A percentile compares a stretch with the other conserved stretches of the same genome.
phyloP scores from a whole-genome alignment of 2,113 vertebrate species.

The Plecturocebus donacophilus region DNA sequence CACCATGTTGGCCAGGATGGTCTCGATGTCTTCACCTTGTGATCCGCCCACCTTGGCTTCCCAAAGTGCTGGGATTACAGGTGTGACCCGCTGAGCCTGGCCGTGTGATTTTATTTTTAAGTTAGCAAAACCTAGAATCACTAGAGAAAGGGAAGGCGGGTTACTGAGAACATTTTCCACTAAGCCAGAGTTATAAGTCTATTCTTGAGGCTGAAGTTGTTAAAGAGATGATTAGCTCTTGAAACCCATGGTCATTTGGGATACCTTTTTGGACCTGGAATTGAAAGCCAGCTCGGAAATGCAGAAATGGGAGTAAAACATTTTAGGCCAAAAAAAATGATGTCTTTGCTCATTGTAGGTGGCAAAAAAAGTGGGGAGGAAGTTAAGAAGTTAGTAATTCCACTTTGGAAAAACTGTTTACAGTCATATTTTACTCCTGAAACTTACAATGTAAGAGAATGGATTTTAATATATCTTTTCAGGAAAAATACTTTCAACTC shows the following conservation, averaged over 20 bases:
- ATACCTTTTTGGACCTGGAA: not conserved
- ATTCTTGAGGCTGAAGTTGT: not conserved
- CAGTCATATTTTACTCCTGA: not conserved
- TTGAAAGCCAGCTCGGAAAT: slow-evolving; percentile 2
- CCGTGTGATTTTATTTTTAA: too few relatives aligned
- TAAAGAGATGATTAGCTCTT: not conserved
- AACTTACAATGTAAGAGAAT: not conserved
- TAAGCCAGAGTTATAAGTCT: not conserved
- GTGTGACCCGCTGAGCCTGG: too few relatives aligned
- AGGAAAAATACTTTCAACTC: not conserved
- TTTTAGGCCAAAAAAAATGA: not conserved
- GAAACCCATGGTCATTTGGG: not conserved
- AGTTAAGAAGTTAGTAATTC: not conserved
- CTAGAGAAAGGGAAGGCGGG: not conserved
- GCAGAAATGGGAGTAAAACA: not conserved
- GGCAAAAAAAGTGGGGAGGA: not conserved
- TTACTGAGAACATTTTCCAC: not conserved
- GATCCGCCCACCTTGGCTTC: too few relatives aligned
- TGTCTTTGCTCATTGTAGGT: not conserved
- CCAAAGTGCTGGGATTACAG: too few relatives aligned
- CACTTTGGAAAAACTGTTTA: not conserved
- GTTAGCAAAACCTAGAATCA: not conserved
- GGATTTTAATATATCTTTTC: not conserved
- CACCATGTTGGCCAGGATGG: too few relatives aligned
- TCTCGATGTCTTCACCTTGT: too few relatives aligned